Base-by-base conservation (phyloP, 2,888 invertebrate genomes). In the Tenthredo mesomela region DNA sequence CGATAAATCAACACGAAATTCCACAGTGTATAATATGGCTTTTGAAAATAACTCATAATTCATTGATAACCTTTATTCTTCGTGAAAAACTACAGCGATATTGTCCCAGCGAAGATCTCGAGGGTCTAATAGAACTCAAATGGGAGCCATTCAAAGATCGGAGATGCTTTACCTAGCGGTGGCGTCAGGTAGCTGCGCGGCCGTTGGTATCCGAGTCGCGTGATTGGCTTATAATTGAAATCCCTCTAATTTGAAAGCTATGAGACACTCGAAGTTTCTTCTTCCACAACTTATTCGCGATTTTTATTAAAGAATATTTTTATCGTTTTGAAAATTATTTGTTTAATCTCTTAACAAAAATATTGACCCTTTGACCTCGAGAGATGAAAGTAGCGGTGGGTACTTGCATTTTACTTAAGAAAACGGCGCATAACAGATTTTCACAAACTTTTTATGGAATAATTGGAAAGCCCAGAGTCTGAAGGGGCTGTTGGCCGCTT, bases 401-500 rank as follows among this genome's bases (percentile, higher is more conserved):
- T 25, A 33, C 67, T 67, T 67, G 67, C 47, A 47, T 47, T 67
- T 33, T 15, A 67, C 67, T 67, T 67, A 33, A 33, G 33, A 67
- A 18, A 9, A 67, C 25, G 25, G 21, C 21, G 10, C 15, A 21
- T 33, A 67, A 67, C 67, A 33, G 67, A 67, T 67, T 67, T 33
- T 5, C 10, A 67, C 12, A 67, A 67, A 67, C 67, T 67, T 67
- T 67, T 33, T 33, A 3, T 15, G 43, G 47, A 33, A 33, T 75
- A 21, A 21, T 47, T 75, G 75, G 75, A 21, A 67, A 25, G 61
- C 61, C 61, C 61, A 61, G 61, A 25, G 25, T 25, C 61, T 61
- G 61, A 25, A 61, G 61, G 25, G 61, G 61, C 61, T 25, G 61
- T 9, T 25, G 25, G 9, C 61, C 25, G 25, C 61, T 61, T 61